A percentile compares a stretch with the other conserved stretches of the same genome.
Conservation (phyloP, 64 coral and sea anemone genomes). For the Montipora capricornis region DNA sequence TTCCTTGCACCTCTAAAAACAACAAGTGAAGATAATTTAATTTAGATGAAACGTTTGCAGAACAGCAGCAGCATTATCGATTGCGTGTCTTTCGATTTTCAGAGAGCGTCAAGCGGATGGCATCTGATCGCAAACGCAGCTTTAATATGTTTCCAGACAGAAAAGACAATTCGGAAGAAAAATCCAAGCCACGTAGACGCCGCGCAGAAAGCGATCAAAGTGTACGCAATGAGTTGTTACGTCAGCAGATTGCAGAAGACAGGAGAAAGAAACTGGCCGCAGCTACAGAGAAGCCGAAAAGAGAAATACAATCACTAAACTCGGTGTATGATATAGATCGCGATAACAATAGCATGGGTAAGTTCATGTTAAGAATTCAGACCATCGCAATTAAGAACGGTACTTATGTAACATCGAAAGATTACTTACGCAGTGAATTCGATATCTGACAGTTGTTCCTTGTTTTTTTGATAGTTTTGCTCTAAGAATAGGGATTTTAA, state of each 20-base stretch:
- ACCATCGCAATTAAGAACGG: too few species aligned
- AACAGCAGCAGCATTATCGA: not conserved
- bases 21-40: not conserved
- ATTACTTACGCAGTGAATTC: too few species aligned
- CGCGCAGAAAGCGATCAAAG: slow-evolving; percentile 71
- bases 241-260: slow-evolving; percentile 77
- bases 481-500: too few species aligned
- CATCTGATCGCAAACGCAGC: slow-evolving; percentile 18
- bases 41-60: not conserved
- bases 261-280: slow-evolving; percentile 56
- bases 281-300: slow-evolving; percentile 1
- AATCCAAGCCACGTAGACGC: slow-evolving; percentile 7
- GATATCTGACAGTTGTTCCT: too few species aligned
- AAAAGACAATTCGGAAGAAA: not conserved
- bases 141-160: slow-evolving; percentile 52
- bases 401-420: too few species aligned
- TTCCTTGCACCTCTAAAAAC: too few species aligned
- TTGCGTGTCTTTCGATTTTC: not conserved
- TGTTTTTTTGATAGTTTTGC: too few species aligned
- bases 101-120: slow-evolving; percentile 13
- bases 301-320: not conserved
- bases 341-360: not conserved
- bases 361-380: not conserved
- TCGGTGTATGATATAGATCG: not conserved
- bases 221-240: slow-evolving; percentile 65